These are phyloP conservation scores for Cheilosia impressa DNA, from an alignment of 2,888 invertebrate species.

Conservation along the genomic window DNA sequence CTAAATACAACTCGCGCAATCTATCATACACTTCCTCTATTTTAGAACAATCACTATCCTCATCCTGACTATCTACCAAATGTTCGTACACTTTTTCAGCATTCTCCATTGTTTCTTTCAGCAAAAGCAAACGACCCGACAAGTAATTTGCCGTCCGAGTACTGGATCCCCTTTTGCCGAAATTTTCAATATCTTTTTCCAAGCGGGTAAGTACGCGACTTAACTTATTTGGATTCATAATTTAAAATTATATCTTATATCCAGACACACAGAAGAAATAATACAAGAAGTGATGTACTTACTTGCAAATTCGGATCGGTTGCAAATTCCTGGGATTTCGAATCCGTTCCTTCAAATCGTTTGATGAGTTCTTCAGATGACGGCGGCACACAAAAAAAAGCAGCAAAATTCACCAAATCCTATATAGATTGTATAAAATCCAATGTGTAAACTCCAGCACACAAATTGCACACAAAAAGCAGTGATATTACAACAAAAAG, in stretches of 20 bases:
- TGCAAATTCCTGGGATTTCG: no score
- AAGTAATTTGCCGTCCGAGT: not conserved
- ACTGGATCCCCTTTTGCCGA: not conserved
- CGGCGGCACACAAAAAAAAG: no score
- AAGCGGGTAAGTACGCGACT: not conserved
- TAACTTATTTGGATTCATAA: not conserved
- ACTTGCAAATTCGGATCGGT: no score
- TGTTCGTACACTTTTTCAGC: not conserved
- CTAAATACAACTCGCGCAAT: not conserved
- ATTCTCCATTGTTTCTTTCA: not conserved
- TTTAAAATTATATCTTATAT: not conserved
- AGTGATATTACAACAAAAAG: no score
- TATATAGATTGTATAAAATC: no score
- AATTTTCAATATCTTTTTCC: not conserved
- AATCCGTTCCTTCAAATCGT: no score
- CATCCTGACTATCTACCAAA: not conserved
- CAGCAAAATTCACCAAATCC: no score
- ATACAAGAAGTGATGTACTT: no score
- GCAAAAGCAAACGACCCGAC: not conserved
- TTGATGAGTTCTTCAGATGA: no score
- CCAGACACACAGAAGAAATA: no score
- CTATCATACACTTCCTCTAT: not conserved
- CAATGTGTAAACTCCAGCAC: no score
- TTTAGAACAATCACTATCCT: not conserved
- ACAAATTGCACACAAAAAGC: no score